A percentile compares a stretch with the other conserved stretches of the same genome.
phyloP scores from a whole-genome alignment of 2,113 vertebrate genomes.

The Calyptomena viridis region DNA sequence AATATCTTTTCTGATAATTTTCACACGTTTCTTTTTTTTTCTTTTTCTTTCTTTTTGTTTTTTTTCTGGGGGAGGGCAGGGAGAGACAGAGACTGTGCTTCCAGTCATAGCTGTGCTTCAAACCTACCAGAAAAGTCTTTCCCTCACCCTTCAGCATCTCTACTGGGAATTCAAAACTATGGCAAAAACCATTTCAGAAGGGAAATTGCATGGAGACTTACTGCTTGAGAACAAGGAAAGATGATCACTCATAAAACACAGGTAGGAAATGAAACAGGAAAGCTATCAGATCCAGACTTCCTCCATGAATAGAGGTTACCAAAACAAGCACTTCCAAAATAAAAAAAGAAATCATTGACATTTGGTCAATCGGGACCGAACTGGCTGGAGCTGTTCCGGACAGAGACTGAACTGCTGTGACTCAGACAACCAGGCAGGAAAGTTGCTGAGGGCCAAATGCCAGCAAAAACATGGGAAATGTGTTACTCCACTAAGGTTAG shows the following conservation, averaged over 20 bases:
- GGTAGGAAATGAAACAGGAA: conserved; percentile 59
- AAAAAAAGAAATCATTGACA: conserved; percentile 16
- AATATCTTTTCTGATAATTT: neutral
- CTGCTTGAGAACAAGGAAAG: conserved; percentile 54
- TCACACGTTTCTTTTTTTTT: neutral
- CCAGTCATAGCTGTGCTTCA: neutral
- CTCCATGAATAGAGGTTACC: neutral
- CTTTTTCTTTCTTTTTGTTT: neutral
- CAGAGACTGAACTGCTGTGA: neutral
- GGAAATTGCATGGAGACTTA: neutral
- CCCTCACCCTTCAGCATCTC: neutral
- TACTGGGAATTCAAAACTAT: neutral
- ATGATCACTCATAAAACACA: conserved; percentile 38
- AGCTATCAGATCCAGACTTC: conserved; percentile 50
- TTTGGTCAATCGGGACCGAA: conserved; percentile 20
- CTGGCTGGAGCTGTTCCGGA: neutral
- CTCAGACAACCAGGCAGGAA: conserved; percentile 1
- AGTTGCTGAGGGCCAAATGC: neutral
- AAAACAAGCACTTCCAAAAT: conserved; percentile 17
- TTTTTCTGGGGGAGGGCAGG: too few relatives aligned
- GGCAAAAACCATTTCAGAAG: conserved; percentile 5
- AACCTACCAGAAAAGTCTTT: neutral
- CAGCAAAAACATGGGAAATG: conserved; percentile 32
- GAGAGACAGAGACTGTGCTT: neutral
- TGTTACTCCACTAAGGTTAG: neutral